These are phyloP conservation scores for Drosophila kokeensis DNA, from an alignment of 2,888 invertebrate species.

Conservation along the genomic window DNA sequence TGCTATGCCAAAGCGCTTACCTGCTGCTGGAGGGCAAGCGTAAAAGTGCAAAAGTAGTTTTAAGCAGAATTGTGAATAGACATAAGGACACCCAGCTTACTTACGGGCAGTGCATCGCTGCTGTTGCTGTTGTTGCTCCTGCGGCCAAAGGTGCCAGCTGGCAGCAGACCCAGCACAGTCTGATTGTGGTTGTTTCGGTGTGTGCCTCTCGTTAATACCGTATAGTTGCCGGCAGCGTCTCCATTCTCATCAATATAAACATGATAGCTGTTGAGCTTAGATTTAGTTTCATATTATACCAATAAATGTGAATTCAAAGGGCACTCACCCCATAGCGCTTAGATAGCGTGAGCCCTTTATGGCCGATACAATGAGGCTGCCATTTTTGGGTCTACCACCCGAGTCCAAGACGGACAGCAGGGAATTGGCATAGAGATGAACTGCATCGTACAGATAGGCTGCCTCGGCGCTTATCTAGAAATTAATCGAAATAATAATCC, in stretches of 20 bases:
- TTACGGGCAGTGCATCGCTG: slow-evolving; percentile 90
- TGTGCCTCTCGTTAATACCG: slow-evolving; percentile 89
- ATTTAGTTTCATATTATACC: not conserved
- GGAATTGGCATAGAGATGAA: slow-evolving; percentile 95
- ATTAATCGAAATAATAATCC: slow-evolving; percentile 13
- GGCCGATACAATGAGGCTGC: slow-evolving; percentile 91
- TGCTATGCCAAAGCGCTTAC: slow-evolving; percentile 62
- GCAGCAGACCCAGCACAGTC: slow-evolving; percentile 89
- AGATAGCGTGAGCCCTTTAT: slow-evolving; percentile 92
- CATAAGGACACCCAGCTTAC: slow-evolving; percentile 75
- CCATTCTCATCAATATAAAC: slow-evolving; percentile 97
- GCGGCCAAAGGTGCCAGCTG: slow-evolving; percentile 90
- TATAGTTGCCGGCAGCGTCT: slow-evolving; percentile 97
- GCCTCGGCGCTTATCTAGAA: slow-evolving; percentile 93
- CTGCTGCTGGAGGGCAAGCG: slow-evolving; percentile 58
- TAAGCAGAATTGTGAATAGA: slow-evolving; percentile 3
- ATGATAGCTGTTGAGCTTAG: slow-evolving; percentile 88
- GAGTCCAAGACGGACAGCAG: slow-evolving; percentile 89
- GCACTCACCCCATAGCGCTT: slow-evolving; percentile 93
- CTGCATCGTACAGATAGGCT: slow-evolving; percentile 97
- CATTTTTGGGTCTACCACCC: slow-evolving; percentile 91
- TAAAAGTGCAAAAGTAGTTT: slow-evolving; percentile 33
- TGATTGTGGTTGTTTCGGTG: slow-evolving; percentile 82
- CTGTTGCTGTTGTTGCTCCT: slow-evolving; percentile 86
- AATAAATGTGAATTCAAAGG: not conserved